These are phyloP conservation scores for Brachyhypopomus occidentalis DNA, from an alignment of 2,113 vertebrate genomes.

Conservation along the genomic window DNA sequence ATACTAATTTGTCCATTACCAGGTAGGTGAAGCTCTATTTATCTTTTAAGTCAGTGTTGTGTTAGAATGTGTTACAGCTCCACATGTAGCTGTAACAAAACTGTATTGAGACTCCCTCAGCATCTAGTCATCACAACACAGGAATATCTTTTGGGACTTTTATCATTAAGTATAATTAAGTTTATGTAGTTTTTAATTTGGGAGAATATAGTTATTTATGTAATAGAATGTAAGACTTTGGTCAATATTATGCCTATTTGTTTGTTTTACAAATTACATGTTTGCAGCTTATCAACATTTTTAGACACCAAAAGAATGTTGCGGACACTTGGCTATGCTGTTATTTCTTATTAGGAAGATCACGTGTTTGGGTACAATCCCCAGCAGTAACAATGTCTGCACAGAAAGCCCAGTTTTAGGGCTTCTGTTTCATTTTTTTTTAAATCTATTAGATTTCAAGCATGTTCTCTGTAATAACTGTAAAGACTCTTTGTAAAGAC, in stretches of 20 bases:
- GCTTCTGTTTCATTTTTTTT: too few species aligned
- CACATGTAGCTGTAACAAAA: neutral
- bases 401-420: neutral
- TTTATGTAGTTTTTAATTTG: neutral
- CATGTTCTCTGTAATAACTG: neutral
- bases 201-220: neutral
- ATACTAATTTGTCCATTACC: neutral
- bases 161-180: neutral
- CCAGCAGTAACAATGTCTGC: neutral
- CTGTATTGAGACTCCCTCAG: too few species aligned
- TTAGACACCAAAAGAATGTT: neutral
- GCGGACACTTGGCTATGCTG: neutral
- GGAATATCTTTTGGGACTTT: too few species aligned
- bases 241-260: neutral
- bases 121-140: too few species aligned
- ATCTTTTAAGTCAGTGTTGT: neutral
- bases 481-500: neutral
- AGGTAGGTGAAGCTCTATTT: slow-evolving; percentile 3
- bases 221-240: neutral
- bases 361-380: neutral
- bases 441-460: neutral
- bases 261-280: too few species aligned
- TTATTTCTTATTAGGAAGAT: neutral
- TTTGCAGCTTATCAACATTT: neutral
- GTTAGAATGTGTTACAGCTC: too few species aligned